Conservation (phyloP, 92 coral and sea anemone species). For the Meandrina meandrites region DNA sequence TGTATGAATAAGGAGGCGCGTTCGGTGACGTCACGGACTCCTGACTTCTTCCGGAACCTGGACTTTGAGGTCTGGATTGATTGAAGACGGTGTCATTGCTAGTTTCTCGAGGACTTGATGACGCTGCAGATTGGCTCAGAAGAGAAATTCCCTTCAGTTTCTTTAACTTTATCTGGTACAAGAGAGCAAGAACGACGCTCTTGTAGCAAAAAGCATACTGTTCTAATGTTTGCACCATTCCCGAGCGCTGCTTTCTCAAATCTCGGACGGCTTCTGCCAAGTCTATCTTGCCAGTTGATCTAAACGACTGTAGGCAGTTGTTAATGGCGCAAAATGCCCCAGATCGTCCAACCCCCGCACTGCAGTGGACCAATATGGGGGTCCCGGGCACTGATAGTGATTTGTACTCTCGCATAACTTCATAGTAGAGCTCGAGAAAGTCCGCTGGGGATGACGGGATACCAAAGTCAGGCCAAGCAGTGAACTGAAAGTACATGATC, state of each 20-base stretch:
- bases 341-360: slow-evolving; percentile 65
- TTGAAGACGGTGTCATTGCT: slow-evolving; percentile 9
- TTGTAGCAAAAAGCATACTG: slow-evolving; percentile 62
- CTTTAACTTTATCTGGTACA: slow-evolving; percentile 44
- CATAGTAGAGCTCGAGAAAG: slow-evolving; percentile 51
- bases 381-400: slow-evolving; percentile 46
- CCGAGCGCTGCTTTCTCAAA: slow-evolving; percentile 58
- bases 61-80: slow-evolving; percentile 3
- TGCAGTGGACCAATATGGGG: slow-evolving; percentile 62
- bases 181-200: slow-evolving; percentile 50
- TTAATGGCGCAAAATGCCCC: slow-evolving; percentile 58
- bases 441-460: slow-evolving; percentile 59
- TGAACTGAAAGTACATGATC: slow-evolving; percentile 52
- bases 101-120: slow-evolving; percentile 22
- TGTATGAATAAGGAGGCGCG: slow-evolving; percentile 58
- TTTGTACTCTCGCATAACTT: slow-evolving; percentile 36
- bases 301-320: slow-evolving; percentile 52
- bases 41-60: slow-evolving; percentile 9
- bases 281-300: slow-evolving; percentile 47
- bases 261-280: slow-evolving; percentile 43
- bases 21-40: slow-evolving; percentile 16
- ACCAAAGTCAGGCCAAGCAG: slow-evolving; percentile 66
- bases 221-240: slow-evolving; percentile 65
- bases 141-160: slow-evolving; percentile 34
- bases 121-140: slow-evolving; percentile 34